A percentile compares a stretch with the other conserved stretches of the same genome.
Conservation (phyloP, 1,140 invertebrate species). For the Spodoptera frugiperda region DNA sequence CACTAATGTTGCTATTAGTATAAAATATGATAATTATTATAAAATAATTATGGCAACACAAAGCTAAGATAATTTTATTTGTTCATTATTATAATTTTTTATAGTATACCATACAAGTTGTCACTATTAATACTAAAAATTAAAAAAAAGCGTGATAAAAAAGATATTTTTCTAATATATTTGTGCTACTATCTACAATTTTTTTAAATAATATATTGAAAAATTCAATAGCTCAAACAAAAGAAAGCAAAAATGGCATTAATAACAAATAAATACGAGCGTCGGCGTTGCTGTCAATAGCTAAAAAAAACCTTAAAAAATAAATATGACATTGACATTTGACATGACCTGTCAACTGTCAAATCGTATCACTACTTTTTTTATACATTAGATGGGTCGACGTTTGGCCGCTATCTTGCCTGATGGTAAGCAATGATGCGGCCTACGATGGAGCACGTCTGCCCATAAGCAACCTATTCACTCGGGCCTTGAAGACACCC, state of each 20-base stretch:
- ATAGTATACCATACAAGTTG: neutral
- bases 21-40: conserved; percentile 19
- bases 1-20: conserved; percentile 34
- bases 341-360: no score
- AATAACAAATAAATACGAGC: neutral
- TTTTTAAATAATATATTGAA: neutral
- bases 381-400: no score
- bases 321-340: neutral
- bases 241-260: no score
- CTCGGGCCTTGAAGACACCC: no score
- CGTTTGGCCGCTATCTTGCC: no score
- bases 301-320: neutral
- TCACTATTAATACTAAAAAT: neutral
- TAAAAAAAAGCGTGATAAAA: no score
- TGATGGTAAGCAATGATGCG: no score
- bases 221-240: neutral
- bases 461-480: no score
- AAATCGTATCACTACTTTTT: no score
- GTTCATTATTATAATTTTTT: conserved; percentile 1
- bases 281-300: conserved; percentile 21
- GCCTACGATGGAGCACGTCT: no score
- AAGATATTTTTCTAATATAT: neutral
- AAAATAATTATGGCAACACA: conserved; percentile 39
- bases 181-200: neutral
- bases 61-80: conserved; percentile 18